phyloP scores from a whole-genome alignment of 2,113 vertebrate genomes.

The Rhadina sibilatrix region DNA sequence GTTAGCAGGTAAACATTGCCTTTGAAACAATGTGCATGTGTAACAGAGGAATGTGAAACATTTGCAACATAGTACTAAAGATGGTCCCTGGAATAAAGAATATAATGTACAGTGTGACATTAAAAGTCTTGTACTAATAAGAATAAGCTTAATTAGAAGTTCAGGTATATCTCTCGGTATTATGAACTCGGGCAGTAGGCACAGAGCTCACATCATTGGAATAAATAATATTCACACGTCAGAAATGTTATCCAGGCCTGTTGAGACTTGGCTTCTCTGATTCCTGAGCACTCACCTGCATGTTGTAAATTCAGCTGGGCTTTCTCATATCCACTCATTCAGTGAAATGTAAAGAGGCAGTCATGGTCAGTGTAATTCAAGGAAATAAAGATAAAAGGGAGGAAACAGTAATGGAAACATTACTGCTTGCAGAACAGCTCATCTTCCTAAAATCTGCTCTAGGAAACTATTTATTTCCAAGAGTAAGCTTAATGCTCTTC shows the following conservation, averaged over 20 bases:
- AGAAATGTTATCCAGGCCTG: not conserved
- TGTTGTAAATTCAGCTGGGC: not conserved
- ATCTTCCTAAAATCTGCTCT: not conserved
- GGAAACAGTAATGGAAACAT: not conserved
- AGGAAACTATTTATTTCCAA: not conserved
- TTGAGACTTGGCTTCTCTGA: not conserved
- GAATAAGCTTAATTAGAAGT: conserved; percentile 19
- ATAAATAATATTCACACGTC: not conserved
- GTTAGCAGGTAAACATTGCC: not conserved
- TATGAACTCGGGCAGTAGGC: not conserved
- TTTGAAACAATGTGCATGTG: not conserved
- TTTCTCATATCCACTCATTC: not conserved
- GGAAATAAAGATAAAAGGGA: not conserved
- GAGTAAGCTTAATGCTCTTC: not conserved
- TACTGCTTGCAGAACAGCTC: not conserved
- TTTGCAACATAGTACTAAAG: not conserved
- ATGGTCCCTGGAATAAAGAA: not conserved
- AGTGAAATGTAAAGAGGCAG: not conserved
- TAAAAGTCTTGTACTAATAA: not conserved
- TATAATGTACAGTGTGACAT: not conserved
- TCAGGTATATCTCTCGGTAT: not conserved
- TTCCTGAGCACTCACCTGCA: not conserved
- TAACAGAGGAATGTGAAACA: not conserved
- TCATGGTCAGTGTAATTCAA: not conserved
- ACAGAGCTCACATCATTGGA: not conserved